phyloP scores from a whole-genome alignment of 2,113 vertebrate genomes.

The Syrmaticus mikado region DNA sequence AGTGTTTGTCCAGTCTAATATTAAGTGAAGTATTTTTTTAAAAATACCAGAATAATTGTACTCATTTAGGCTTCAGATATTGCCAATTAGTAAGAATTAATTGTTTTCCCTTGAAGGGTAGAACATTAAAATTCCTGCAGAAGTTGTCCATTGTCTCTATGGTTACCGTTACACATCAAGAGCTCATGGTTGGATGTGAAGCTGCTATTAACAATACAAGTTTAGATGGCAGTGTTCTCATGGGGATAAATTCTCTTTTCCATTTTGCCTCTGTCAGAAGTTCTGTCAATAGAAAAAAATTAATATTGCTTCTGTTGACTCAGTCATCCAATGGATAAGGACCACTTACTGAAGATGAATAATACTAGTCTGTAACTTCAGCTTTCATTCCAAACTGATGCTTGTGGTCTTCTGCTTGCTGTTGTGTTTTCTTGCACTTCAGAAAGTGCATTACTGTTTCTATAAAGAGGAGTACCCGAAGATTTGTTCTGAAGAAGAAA shows the following conservation, averaged over 20 bases:
- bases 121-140: not conserved
- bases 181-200: not conserved
- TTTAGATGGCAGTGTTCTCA: not conserved
- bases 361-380: not conserved
- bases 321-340: not conserved
- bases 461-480: not conserved
- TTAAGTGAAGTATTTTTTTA: not conserved
- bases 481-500: not conserved
- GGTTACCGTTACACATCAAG: not conserved
- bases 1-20: not conserved
- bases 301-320: not conserved
- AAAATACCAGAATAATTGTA: not conserved
- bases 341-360: not conserved
- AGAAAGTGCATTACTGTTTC: not conserved
- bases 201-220: not conserved
- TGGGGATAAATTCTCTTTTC: not conserved
- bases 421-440: not conserved
- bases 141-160: not conserved
- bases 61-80: not conserved
- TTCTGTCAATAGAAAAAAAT: not conserved
- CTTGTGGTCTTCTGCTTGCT: not conserved
- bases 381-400: not conserved
- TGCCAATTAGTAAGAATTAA: not conserved
- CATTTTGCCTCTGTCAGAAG: not conserved
- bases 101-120: not conserved